A percentile compares a stretch with the other conserved stretches of the same genome.
These are phyloP conservation scores for Marmota flaviventris DNA, from an alignment of 2,113 vertebrate genomes.

Conservation along the genomic window DNA sequence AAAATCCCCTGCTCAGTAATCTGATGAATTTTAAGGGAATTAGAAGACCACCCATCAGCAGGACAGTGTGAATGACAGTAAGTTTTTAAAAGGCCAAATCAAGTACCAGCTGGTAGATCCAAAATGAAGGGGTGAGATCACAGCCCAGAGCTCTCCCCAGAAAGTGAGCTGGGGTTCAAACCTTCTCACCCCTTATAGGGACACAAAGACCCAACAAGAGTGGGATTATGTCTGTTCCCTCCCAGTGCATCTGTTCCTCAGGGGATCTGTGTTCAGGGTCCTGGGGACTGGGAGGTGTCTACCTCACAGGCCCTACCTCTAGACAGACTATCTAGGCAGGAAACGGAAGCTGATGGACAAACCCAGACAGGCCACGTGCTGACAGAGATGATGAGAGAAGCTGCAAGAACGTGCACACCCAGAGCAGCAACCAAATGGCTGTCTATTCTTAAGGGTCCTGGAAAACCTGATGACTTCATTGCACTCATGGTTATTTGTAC, in stretches of 20 bases:
- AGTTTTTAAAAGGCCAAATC: neutral
- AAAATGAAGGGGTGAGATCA: neutral
- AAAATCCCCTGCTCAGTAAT: conserved; percentile 52
- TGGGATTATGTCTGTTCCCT: neutral
- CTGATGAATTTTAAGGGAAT: conserved; percentile 36
- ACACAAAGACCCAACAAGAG: neutral
- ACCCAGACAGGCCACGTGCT: neutral
- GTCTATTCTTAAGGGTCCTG: neutral
- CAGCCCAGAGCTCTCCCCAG: neutral
- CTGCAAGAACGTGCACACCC: neutral
- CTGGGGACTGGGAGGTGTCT: neutral
- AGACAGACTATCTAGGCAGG: neutral
- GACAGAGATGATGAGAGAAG: neutral
- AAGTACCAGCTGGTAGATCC: neutral
- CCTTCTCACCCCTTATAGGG: neutral
- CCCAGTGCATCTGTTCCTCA: neutral
- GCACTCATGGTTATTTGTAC: neutral
- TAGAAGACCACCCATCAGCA: conserved; percentile 33
- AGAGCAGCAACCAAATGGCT: neutral
- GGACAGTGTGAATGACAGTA: conserved; percentile 10
- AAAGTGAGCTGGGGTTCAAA: neutral
- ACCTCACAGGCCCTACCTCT: neutral
- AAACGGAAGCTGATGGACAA: neutral
- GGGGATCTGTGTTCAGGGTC: neutral
- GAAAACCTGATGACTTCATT: neutral